Evolutionary conservation across 1,140 invertebrate species (phyloP), one percentile per base, ranked within the genome.

Genomic region (Caenorhabditis briggsae): DNA sequence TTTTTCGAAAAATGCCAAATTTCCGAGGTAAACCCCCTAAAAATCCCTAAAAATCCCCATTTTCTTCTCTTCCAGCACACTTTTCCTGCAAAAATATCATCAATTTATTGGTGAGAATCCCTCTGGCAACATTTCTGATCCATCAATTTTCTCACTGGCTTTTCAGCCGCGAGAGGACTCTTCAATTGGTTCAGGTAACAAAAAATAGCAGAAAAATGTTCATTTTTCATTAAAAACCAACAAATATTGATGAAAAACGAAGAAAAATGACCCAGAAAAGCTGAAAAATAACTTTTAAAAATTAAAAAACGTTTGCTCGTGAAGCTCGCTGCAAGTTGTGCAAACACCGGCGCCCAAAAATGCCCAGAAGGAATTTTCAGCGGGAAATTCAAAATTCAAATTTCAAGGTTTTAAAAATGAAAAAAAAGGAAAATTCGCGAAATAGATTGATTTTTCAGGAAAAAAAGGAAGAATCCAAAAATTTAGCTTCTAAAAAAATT

Each of bases 101-200:
- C n/a, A 78, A 78, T 50, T 50, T 78, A 20, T 53, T n/a, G 0
- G 20, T 78, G 3, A 48, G 70, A 78, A 78, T 78, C 7, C 70
- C 70, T 12, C 23, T 78, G 70, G 70, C 70, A 50, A 50, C 70
- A 8, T 78, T 78, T 50, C 2, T 53, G 14, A 78, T 78, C 5
- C 70, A 78, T 53, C n/a, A 50, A 11, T 78, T 78, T 23, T 78
- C 70, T 9, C 70, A 78, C 53, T 78, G 70, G 70, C 3, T 78
- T 20, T 78, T 78, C 70, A 50, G 18, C n/a, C 6, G 14, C 11
- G 70, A 78, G 3, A n/a, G 70, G 14, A 46, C 46, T 14, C 9
- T 78, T 78, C 46, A 78, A n/a, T 50, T 78, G n/a, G 23, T 78
- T 18, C 33, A 70, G 43, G 64, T 70, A 58, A 33, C 33, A 33